Evolutionary conservation across 2,113 vertebrate species (phyloP), one percentile per base, ranked within the genome.

Genomic region (Calonectris borealis): DNA sequence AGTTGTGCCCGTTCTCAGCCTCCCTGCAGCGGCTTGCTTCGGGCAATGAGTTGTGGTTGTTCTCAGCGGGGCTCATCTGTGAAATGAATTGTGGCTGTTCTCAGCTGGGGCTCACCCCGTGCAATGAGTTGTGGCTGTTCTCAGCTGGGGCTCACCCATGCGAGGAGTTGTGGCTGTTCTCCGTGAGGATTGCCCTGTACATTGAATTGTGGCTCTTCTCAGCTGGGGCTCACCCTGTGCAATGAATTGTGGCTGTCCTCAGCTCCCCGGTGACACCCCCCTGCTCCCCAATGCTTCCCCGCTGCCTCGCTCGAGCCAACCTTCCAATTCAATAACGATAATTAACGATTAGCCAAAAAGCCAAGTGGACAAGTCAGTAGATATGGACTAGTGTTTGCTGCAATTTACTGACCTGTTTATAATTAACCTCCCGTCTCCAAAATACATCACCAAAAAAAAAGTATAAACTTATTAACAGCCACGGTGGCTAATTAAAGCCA

Each of bases 401-500:
- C 89, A 60, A 78, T 92, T 92, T 91, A 52, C 83, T 87, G 90
- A 83, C 84, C 84, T 15, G 11, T 13, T 64, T n/a, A 24, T 86
- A 79, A 96, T 90, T 84, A 90, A 93, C 79, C 90, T 91, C 93
- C 81, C 22, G 3, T 38, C 25, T 19, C 86, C 94, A 61, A 88
- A 94, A 86, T 11, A 32, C 16, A 8, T 58, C 1, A 31, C 68
- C 68, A n/a, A 93, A 88, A 92, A 92, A 87, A 29, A 80, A 66
- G 11, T 36, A 86, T 57, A 64, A 94, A 94, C 83, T 87, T 89
- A 85, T 61, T 80, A 93, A 64, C 31, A 16, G 82, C 5, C 24
- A 55, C 4, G 18, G 85, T 42, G 61, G 84, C 92, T 95, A 83
- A 97, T 96, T 95, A 96, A 96, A 93, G 24, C 78, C 62, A 44